phyloP scores from a whole-genome alignment of 2,888 invertebrate genomes.

The Acanthosepion lycidas region DNA sequence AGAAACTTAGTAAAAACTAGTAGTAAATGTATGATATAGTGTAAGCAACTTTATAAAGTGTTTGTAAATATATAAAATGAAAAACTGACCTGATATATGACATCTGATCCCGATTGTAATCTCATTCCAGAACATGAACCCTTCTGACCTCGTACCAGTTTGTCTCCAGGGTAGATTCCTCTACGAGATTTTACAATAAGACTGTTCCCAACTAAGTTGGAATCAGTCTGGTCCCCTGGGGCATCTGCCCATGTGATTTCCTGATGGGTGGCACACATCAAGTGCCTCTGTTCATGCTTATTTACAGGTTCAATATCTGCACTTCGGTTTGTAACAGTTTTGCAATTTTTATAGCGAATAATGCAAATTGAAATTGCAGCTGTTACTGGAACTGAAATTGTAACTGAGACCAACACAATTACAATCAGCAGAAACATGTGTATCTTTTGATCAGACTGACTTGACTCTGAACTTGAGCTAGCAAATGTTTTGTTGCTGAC shows the following conservation, averaged over 20 bases:
- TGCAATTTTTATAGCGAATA: neutral
- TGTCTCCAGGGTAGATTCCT: constrained; percentile 33
- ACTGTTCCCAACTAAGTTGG: constrained; percentile 33
- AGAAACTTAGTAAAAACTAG: no score
- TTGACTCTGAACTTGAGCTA: neutral
- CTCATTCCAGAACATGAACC: neutral
- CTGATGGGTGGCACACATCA: neutral
- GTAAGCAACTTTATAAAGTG: no score
- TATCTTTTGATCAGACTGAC: neutral
- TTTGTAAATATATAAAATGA: neutral
- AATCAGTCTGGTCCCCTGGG: constrained; percentile 33
- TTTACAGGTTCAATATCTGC: neutral
- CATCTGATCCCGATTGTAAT: neutral
- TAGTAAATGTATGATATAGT: no score
- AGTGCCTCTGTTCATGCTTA: constrained; percentile 33
- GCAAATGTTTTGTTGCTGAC: neutral
- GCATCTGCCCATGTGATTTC: constrained; percentile 9
- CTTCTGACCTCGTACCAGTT: neutral
- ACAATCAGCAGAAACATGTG: neutral
- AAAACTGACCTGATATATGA: neutral
- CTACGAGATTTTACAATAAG: neutral
- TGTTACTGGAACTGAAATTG: neutral
- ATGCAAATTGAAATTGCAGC: neutral
- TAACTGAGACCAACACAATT: neutral
- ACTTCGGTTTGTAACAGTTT: neutral